Evolutionary conservation across 1,140 invertebrate genomes (phyloP).

Genomic region (Camponotus floridanus): DNA sequence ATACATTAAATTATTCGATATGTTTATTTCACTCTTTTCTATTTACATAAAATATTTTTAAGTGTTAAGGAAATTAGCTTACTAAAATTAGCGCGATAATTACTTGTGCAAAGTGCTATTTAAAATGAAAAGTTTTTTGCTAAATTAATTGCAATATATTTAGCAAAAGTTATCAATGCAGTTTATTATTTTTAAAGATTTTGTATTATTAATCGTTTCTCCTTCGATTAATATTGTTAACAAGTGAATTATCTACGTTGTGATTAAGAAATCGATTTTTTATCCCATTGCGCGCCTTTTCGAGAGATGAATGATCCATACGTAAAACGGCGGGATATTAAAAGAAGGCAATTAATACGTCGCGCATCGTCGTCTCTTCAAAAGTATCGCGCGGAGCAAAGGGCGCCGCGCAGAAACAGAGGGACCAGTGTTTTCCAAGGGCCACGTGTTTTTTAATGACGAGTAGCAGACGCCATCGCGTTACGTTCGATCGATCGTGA

Average conservation of each 20-base stretch:
- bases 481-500: constrained; percentile 67
- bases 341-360: constrained; percentile 72
- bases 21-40: neutral
- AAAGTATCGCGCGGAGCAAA: constrained; percentile 69
- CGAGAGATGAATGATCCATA: constrained; percentile 31
- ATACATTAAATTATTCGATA: neutral
- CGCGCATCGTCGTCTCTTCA: constrained; percentile 72
- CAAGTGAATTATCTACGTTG: constrained; percentile 43
- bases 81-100: neutral
- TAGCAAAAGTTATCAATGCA: neutral
- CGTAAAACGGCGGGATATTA: constrained; percentile 43
- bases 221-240: neutral
- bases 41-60: neutral
- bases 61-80: constrained; percentile 3
- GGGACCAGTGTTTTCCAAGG: constrained; percentile 75
- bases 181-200: neutral
- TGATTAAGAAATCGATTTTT: constrained; percentile 48
- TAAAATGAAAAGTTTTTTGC: neutral
- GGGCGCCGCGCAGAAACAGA: constrained; percentile 74
- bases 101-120: neutral
- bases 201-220: constrained; percentile 16
- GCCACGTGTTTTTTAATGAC: constrained; percentile 80
- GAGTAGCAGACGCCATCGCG: constrained; percentile 76
- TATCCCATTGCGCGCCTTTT: constrained; percentile 6
- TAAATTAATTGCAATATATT: neutral